phyloP scores from a whole-genome alignment of 2,113 vertebrate genomes.

The Anguilla japonica region DNA sequence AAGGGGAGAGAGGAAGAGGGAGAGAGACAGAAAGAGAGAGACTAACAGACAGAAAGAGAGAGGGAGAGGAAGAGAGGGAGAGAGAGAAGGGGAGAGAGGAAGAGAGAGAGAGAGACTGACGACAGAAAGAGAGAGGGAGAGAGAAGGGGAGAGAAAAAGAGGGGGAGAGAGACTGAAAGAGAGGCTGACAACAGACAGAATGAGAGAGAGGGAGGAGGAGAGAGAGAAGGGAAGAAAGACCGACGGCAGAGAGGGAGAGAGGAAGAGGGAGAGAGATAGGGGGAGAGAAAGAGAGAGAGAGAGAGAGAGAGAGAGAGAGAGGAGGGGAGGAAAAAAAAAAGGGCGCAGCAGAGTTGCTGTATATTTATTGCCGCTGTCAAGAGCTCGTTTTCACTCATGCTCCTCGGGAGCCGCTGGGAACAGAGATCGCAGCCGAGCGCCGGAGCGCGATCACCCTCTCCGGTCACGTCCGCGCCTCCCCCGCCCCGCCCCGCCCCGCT shows the following conservation, averaged over 20 bases:
- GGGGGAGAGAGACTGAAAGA: no score
- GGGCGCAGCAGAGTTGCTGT: conserved; percentile 40
- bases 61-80: background rate
- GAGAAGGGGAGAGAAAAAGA: no score
- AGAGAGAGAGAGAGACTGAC: no score
- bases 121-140: background rate
- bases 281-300: conserved; percentile 13
- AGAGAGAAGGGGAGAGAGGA: background rate
- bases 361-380: conserved; percentile 55
- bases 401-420: conserved; percentile 47
- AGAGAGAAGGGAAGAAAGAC: background rate
- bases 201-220: background rate
- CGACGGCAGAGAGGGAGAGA: no score
- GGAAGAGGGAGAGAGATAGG: no score
- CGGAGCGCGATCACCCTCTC: conserved; percentile 38
- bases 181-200: no score
- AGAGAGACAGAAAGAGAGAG: background rate
- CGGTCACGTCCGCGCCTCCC: conserved; percentile 44
- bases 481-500: conserved; percentile 25
- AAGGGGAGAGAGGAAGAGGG: background rate
- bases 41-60: background rate
- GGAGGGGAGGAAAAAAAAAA: no score
- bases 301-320: conserved; percentile 14
- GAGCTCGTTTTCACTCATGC: conserved; percentile 54
- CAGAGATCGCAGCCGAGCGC: conserved; percentile 36